phyloP scores from a whole-genome alignment of 92 coral and sea anemone species.

The Paramuricea clavata region DNA sequence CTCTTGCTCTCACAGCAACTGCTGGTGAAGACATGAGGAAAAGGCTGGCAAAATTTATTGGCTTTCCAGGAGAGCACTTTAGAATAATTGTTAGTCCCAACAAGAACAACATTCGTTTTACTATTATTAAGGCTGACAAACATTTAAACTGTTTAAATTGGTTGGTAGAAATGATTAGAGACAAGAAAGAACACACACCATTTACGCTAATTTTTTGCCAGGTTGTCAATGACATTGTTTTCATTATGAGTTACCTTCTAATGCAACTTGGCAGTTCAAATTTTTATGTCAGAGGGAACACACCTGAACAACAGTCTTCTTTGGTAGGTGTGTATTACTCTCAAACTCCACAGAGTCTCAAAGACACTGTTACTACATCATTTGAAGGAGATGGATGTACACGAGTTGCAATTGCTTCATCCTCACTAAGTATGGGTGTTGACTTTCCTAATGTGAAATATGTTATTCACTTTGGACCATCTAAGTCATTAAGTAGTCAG shows the following conservation, averaged over 20 bases:
- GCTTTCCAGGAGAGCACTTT: neutral
- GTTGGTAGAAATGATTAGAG: slow-evolving; percentile 38
- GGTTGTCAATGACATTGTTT: slow-evolving; percentile 60
- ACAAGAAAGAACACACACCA: slow-evolving; percentile 45
- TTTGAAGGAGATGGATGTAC: slow-evolving; percentile 46
- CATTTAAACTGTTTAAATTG: slow-evolving; percentile 52
- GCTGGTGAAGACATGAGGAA: slow-evolving; percentile 41
- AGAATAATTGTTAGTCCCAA: slow-evolving; percentile 46
- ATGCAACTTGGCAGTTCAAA: slow-evolving; percentile 52
- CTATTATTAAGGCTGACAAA: slow-evolving; percentile 44
- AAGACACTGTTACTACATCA: slow-evolving; percentile 42
- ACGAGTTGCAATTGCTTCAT: slow-evolving; percentile 39
- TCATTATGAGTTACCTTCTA: slow-evolving; percentile 39
- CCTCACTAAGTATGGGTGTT: slow-evolving; percentile 51
- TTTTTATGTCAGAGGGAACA: neutral
- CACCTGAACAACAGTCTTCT: slow-evolving; percentile 24
- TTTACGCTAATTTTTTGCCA: slow-evolving; percentile 61
- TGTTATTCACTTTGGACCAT: slow-evolving; percentile 58
- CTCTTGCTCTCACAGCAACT: slow-evolving; percentile 52
- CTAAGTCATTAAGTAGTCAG: slow-evolving; percentile 21
- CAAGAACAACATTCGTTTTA: slow-evolving; percentile 58
- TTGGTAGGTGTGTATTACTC: slow-evolving; percentile 45
- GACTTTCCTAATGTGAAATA: slow-evolving; percentile 47
- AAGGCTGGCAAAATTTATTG: slow-evolving; percentile 37
- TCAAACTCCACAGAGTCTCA: slow-evolving; percentile 30